These are phyloP conservation scores for Aphis gossypii DNA, from an alignment of 1,140 invertebrate species.

Conservation along the genomic window DNA sequence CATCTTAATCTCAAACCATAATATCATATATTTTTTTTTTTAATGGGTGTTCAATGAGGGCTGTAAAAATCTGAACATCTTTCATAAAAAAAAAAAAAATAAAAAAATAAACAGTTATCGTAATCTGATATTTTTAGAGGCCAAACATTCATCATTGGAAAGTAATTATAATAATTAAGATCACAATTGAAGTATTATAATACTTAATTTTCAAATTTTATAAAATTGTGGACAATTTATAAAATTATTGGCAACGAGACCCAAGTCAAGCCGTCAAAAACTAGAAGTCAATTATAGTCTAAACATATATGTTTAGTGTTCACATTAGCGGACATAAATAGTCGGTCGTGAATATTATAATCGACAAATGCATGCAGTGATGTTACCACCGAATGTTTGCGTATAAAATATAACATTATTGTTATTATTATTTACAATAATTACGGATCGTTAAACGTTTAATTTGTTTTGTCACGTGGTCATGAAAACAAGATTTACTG, in stretches of 20 bases:
- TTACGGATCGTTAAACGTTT: neutral
- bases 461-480: neutral
- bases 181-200: too few species aligned
- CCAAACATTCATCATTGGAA: neutral
- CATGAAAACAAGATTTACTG: neutral
- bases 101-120: too few species aligned
- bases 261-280: neutral
- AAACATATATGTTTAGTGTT: neutral
- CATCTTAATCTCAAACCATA: neutral
- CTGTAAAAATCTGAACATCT: too few species aligned
- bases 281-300: too few species aligned
- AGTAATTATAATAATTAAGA: too few species aligned
- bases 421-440: neutral
- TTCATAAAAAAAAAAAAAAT: too few species aligned
- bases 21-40: too few species aligned
- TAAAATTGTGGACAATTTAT: too few species aligned
- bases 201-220: neutral
- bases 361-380: neutral
- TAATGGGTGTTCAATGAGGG: too few species aligned
- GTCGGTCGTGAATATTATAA: neutral
- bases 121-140: too few species aligned
- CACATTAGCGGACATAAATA: neutral
- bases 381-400: neutral
- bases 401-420: neutral
- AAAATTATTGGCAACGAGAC: too few species aligned